Conservation (phyloP, 2,797 vertebrate genomes). For the Microctenopoma lineatum region DNA sequence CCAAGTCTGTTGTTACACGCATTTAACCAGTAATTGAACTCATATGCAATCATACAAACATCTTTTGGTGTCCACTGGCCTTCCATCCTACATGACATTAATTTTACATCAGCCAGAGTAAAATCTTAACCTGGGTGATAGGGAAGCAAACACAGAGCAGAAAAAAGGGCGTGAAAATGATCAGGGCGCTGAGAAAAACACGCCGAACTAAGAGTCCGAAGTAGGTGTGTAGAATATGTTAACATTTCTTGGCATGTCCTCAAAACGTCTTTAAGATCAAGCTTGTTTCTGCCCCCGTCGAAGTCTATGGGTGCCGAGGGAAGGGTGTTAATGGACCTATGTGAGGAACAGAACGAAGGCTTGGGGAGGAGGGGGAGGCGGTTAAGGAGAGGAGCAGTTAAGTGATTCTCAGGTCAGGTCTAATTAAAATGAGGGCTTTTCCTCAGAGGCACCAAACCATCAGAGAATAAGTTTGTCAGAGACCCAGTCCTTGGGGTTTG, state of each 20-base stretch:
- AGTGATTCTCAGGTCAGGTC: constrained; percentile 85
- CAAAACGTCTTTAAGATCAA: constrained; percentile 80
- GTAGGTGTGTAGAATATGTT: constrained; percentile 75
- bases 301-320: constrained; percentile 81
- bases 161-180: constrained; percentile 23
- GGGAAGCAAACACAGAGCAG: constrained; percentile 18
- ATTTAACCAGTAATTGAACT: neutral
- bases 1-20: neutral
- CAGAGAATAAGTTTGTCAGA: constrained; percentile 68
- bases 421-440: constrained; percentile 85
- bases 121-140: constrained; percentile 10
- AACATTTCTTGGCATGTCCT: constrained; percentile 83
- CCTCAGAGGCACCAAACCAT: constrained; percentile 78
- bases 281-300: constrained; percentile 75
- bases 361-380: constrained; percentile 65
- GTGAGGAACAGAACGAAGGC: constrained; percentile 77
- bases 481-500: constrained; percentile 52
- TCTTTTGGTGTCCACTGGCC: constrained; percentile 7
- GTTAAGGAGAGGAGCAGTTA: constrained; percentile 77
- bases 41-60: neutral
- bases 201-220: constrained; percentile 62
- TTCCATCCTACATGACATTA: constrained; percentile 16
- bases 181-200: constrained; percentile 32
- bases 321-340: constrained; percentile 86
- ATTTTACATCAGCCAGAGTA: constrained; percentile 1